Evolutionary conservation across 2,888 invertebrate genomes (phyloP).

Genomic region (Chelonus formosanus): DNA sequence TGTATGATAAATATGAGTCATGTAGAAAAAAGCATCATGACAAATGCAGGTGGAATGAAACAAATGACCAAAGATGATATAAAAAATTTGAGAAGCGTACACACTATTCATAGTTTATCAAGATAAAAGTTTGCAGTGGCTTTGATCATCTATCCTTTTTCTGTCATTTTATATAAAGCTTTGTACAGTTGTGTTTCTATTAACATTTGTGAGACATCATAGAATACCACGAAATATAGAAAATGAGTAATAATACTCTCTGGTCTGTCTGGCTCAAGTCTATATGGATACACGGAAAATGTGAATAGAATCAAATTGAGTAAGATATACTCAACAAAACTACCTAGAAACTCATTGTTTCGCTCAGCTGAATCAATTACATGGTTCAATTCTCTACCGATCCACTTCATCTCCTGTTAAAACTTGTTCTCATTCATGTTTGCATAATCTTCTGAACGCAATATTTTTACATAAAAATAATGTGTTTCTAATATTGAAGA

Average conservation of each 20-base stretch:
- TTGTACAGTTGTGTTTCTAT: slow-evolving; percentile 39
- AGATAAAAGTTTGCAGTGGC: slow-evolving; percentile 20
- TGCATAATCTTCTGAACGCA: slow-evolving; percentile 38
- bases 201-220: slow-evolving; percentile 47
- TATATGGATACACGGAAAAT: background rate
- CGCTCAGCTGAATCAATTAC: slow-evolving; percentile 60
- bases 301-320: slow-evolving; percentile 17
- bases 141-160: slow-evolving; percentile 23
- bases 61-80: too few species aligned
- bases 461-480: background rate
- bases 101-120: background rate
- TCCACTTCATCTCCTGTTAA: slow-evolving; percentile 54
- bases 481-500: background rate
- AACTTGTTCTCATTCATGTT: slow-evolving; percentile 36
- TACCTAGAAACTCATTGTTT: slow-evolving; percentile 59
- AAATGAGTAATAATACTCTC: too few species aligned
- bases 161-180: slow-evolving; percentile 10
- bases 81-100: too few species aligned
- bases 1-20: too few species aligned
- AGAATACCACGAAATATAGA: slow-evolving; percentile 1
- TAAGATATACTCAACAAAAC: slow-evolving; percentile 44
- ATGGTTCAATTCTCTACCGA: slow-evolving; percentile 57
- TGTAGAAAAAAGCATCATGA: too few species aligned
- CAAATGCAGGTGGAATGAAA: too few species aligned
- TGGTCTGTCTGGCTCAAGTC: background rate